Conservation (phyloP, 2,797 vertebrate species). For the Scarus forsteni region DNA sequence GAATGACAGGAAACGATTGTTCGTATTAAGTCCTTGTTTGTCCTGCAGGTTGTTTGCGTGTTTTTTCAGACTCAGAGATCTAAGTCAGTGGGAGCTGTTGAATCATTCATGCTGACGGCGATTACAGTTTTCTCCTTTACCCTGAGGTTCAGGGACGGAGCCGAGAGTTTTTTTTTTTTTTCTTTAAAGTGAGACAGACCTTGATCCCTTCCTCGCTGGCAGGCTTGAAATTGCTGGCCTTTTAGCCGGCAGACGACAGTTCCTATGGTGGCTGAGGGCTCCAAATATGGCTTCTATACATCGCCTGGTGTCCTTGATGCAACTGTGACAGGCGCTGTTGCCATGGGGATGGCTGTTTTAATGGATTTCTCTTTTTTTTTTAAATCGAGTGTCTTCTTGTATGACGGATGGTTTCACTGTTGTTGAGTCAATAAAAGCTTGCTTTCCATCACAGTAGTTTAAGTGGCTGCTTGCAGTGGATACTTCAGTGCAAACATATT, state of each 20-base stretch:
- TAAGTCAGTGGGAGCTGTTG: slow-evolving; percentile 55
- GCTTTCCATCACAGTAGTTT: neutral
- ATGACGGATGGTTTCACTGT: slow-evolving; percentile 24
- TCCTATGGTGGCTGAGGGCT: slow-evolving; percentile 4
- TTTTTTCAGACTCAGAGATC: slow-evolving; percentile 50
- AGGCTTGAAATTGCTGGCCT: slow-evolving; percentile 28
- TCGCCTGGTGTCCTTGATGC: slow-evolving; percentile 36
- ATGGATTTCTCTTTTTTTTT: slow-evolving; percentile 12
- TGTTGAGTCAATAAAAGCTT: slow-evolving; percentile 10
- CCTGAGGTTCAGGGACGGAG: slow-evolving; percentile 51
- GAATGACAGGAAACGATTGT: slow-evolving; percentile 7
- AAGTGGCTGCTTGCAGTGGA: neutral
- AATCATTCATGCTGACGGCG: slow-evolving; percentile 67
- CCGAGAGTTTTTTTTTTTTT: neutral
- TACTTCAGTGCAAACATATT: neutral
- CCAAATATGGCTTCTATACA: slow-evolving; percentile 33
- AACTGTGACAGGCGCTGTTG: slow-evolving; percentile 24
- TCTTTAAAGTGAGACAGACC: slow-evolving; percentile 30
- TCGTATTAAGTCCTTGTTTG: slow-evolving; percentile 23
- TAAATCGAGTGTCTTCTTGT: slow-evolving; percentile 20
- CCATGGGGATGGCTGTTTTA: slow-evolving; percentile 48
- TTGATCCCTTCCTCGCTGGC: slow-evolving; percentile 16
- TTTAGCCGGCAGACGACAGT: slow-evolving; percentile 27
- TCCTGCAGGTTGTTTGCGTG: slow-evolving; percentile 41
- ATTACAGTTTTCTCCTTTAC: slow-evolving; percentile 48